Conservation (phyloP, 2,797 vertebrate genomes). For the Psittacula derbiana region DNA sequence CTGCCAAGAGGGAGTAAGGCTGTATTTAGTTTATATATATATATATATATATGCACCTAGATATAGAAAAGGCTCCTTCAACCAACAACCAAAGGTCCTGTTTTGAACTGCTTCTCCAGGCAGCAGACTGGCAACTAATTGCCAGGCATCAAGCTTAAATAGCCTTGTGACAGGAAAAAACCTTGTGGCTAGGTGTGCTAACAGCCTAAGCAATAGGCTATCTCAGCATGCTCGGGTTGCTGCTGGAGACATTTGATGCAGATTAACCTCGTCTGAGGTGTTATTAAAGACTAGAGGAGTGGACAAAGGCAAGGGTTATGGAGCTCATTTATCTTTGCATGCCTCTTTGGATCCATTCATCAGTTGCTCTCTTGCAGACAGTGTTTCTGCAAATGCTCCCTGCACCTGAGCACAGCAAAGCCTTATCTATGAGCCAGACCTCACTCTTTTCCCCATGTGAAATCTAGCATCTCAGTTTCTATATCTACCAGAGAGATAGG, state of each 20-base stretch:
- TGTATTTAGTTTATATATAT: not conserved
- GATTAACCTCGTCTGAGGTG: not conserved
- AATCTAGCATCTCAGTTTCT: not conserved
- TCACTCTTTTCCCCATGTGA: not conserved
- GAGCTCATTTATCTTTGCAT: constrained; percentile 5
- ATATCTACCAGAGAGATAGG: rapidly evolving
- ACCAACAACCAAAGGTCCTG: not conserved
- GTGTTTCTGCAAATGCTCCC: not conserved
- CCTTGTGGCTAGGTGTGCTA: not conserved
- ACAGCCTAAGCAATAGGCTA: not conserved
- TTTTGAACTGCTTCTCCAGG: not conserved
- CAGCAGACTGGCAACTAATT: constrained; percentile 33
- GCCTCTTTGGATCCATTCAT: not conserved
- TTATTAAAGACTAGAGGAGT: not conserved
- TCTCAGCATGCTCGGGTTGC: not conserved
- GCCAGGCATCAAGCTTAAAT: not conserved
- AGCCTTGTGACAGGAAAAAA: not conserved
- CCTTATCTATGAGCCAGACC: not conserved
- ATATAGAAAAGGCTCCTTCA: not conserved
- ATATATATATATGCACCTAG: not conserved
- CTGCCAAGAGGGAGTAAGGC: not conserved
- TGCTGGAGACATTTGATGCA: not conserved
- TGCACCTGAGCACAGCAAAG: not conserved
- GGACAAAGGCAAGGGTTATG: not conserved
- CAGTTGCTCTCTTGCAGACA: constrained; percentile 22